Evolutionary conservation across 2,113 vertebrate genomes (phyloP), one percentile per base, ranked within the genome.

Genomic region (Triplophysa tibetana): DNA sequence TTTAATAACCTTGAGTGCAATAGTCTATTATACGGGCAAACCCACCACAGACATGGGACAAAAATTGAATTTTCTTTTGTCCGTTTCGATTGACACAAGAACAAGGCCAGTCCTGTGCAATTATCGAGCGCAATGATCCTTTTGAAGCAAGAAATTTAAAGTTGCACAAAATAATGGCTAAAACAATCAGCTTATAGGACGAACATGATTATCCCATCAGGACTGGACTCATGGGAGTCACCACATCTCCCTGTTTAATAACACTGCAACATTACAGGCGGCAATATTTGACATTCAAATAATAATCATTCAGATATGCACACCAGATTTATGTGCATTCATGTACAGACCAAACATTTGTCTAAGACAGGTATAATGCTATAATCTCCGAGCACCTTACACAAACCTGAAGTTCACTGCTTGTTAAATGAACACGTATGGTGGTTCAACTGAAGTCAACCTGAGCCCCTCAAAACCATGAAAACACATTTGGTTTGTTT

Each of bases 41-140:
- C 84, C 78, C 82, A 81, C 58, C 52, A 82, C 62, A 73, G 38
- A 66, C 78, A 70, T 76, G 62, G 23, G 58, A 76, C 83, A 74
- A 87, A 89, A 88, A 76, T 38, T 87, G 77, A 87, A 88, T 89
- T 90, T 87, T 84, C 84, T 54, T 87, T 21, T 19, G 29, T 88
- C 82, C 56, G 77, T 54, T 78, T 70, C 90, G 91, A 90, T 90
- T 91, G 93, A 45, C 33, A 90, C 89, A 92, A 86, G 91, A 93
- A 92, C 95, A 94, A 95, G 94, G 95, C 95, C 94, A 92, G 93
- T 93, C 95, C 92, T 94, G 93, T 91, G 95, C 94, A 97, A 97
- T 98, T 96, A 96, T 91, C 90, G 93, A 93, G 93, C 92, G 95
- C 95, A 98, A 96, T 96, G 95, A 97, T 95, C 95, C 95, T 96